Percentiles rank a stretch among this genome's conserved stretches.
These are phyloP conservation scores for Fragum sueziense DNA, from an alignment of 2,888 invertebrate genomes.

Conservation along the genomic window DNA sequence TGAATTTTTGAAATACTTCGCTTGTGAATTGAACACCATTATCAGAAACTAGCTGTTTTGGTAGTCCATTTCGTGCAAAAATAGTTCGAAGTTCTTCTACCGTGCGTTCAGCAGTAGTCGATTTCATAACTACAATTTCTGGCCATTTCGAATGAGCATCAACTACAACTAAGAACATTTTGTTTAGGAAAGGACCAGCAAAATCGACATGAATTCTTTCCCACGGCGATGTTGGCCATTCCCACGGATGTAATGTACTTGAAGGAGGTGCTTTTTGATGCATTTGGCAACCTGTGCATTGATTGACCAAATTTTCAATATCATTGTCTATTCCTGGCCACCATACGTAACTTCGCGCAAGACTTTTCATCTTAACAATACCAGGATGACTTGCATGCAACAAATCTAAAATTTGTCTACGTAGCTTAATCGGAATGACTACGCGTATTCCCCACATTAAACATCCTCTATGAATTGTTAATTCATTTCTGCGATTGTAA, in stretches of 20 bases:
- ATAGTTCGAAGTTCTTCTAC: slow-evolving; percentile 34
- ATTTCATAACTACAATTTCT: slow-evolving; percentile 63
- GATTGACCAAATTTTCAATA: slow-evolving; percentile 16
- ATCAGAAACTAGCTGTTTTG: slow-evolving; percentile 47
- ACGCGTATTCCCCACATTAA: slow-evolving; percentile 35
- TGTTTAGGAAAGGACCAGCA: slow-evolving; percentile 68
- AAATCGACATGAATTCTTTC: slow-evolving; percentile 66
- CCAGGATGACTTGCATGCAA: slow-evolving; percentile 26
- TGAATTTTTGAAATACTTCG: slow-evolving; percentile 44
- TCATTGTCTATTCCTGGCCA: slow-evolving; percentile 17
- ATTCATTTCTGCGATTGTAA: slow-evolving; percentile 13
- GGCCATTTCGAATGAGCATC: slow-evolving; percentile 81
- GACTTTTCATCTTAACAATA: slow-evolving; percentile 29
- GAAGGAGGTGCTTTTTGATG: slow-evolving; percentile 32
- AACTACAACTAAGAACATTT: slow-evolving; percentile 69
- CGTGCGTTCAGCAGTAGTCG: slow-evolving; percentile 42
- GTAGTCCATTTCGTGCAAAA: slow-evolving; percentile 55
- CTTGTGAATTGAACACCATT: slow-evolving; percentile 53
- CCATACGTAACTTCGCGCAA: slow-evolving; percentile 26
- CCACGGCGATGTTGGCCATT: slow-evolving; percentile 58
- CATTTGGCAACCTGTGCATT: slow-evolving; percentile 32
- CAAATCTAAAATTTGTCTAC: not conserved
- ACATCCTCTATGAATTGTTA: slow-evolving; percentile 12
- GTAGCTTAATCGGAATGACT: slow-evolving; percentile 14
- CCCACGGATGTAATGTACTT: slow-evolving; percentile 68